These are phyloP conservation scores for Parazoanthus darwini DNA, from an alignment of 92 coral and sea anemone species.

Conservation along the genomic window DNA sequence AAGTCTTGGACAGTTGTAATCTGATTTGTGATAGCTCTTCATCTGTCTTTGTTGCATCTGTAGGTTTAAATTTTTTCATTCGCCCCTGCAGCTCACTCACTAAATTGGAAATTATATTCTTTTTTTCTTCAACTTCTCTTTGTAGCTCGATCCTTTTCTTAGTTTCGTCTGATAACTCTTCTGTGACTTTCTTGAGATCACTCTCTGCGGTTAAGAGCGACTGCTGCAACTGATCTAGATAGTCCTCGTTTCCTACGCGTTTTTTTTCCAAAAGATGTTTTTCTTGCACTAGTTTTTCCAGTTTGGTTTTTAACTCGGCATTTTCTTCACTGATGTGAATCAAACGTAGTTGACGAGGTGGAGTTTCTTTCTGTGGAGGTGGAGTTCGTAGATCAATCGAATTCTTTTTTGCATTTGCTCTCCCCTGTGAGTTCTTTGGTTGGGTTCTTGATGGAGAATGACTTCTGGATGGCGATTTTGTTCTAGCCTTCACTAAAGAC, in stretches of 20 bases:
- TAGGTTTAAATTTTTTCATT: slow-evolving; percentile 39
- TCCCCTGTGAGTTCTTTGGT: not conserved
- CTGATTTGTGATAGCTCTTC: slow-evolving; percentile 50
- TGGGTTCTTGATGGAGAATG: not conserved
- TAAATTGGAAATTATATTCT: slow-evolving; percentile 45
- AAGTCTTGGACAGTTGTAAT: slow-evolving; percentile 38
- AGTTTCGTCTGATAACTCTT: slow-evolving; percentile 51
- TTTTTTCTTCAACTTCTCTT: slow-evolving; percentile 54
- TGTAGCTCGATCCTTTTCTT: slow-evolving; percentile 52
- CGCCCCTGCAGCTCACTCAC: slow-evolving; percentile 59
- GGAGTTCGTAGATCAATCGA: slow-evolving; percentile 64
- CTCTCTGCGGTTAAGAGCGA: slow-evolving; percentile 56
- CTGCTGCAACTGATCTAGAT: slow-evolving; percentile 48
- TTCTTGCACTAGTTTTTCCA: slow-evolving; percentile 62
- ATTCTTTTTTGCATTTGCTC: slow-evolving; percentile 38
- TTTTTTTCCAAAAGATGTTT: slow-evolving; percentile 62
- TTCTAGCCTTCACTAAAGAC: slow-evolving; percentile 41
- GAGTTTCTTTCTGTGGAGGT: slow-evolving; percentile 53
- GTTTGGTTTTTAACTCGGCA: slow-evolving; percentile 67
- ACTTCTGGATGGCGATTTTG: slow-evolving; percentile 33
- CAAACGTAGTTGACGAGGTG: slow-evolving; percentile 65
- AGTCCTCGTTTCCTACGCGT: slow-evolving; percentile 50
- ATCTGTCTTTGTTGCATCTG: not conserved
- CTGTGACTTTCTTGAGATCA: slow-evolving; percentile 54
- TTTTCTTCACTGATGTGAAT: slow-evolving; percentile 78